phyloP scores from a whole-genome alignment of 2,113 vertebrate species.

The Cepphus grylle region DNA sequence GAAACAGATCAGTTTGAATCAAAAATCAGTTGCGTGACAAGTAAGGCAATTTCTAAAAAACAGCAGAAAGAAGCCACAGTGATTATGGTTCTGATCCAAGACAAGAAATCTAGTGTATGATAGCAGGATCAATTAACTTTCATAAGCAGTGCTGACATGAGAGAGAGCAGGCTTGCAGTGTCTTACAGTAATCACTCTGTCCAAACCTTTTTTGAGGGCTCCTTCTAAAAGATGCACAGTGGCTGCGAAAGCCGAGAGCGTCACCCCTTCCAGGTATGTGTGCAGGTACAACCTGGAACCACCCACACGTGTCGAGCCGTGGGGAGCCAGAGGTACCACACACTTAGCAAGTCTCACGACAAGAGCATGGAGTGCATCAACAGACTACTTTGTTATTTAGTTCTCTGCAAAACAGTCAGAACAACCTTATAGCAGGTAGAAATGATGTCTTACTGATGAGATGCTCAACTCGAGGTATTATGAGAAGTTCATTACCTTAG shows the following conservation, averaged over 20 bases:
- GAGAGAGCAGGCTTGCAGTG: accelerated
- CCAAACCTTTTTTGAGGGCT: not conserved
- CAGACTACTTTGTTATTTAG: not conserved
- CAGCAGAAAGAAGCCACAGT: not conserved
- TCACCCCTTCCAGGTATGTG: too few species aligned
- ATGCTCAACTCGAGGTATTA: not conserved
- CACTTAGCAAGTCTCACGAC: accelerated
- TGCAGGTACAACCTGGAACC: not conserved
- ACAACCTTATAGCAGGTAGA: not conserved
- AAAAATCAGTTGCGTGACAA: not conserved
- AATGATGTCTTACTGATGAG: accelerated
- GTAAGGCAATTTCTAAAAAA: not conserved
- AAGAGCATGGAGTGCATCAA: accelerated
- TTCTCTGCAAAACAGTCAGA: not conserved
- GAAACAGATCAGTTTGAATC: not conserved
- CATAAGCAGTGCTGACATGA: not conserved
- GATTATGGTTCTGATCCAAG: not conserved
- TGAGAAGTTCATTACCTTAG: not conserved
- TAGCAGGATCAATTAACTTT: not conserved
- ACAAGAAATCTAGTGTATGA: accelerated
- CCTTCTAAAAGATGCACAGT: accelerated
- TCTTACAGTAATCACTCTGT: too few species aligned
- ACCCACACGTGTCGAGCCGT: accelerated
- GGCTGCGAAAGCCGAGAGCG: accelerated
- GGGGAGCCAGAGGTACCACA: accelerated